Conservation (phyloP, 1,140 invertebrate species). For the Asobara japonica region DNA sequence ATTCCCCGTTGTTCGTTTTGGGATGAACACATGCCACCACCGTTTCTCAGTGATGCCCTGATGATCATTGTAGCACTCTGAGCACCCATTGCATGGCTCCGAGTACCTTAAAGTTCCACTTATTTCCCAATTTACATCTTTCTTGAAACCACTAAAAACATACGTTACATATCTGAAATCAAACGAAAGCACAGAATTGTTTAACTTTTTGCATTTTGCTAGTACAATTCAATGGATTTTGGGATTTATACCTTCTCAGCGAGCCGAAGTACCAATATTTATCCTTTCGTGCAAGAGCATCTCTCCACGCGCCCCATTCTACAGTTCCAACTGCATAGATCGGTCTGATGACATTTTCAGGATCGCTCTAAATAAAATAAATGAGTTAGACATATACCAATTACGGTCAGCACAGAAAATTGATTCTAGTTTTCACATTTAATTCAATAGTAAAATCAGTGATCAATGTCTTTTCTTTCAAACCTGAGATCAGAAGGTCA, state of each 20-base stretch:
- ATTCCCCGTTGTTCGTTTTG: conserved; percentile 44
- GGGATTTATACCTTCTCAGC: conserved; percentile 69
- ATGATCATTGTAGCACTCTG: conserved; percentile 71
- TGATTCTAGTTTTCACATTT: too few species aligned
- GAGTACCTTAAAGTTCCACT: conserved; percentile 78
- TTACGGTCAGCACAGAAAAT: too few species aligned
- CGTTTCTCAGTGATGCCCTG: conserved; percentile 44
- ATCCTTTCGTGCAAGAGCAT: conserved; percentile 77
- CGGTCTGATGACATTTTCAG: conserved; percentile 70
- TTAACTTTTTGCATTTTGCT: not conserved
- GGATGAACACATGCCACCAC: conserved; percentile 69
- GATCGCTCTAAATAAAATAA: conserved; percentile 55
- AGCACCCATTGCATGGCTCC: conserved; percentile 84
- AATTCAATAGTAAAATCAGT: too few species aligned
- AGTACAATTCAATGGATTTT: not conserved
- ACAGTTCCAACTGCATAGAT: conserved; percentile 83
- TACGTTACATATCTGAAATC: conserved; percentile 57
- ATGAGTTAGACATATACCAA: not conserved
- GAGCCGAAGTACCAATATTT: conserved; percentile 90
- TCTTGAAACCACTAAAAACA: conserved; percentile 74
- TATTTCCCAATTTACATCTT: conserved; percentile 74
- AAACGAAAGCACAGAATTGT: not conserved
- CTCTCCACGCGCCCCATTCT: conserved; percentile 85
- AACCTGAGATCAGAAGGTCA: too few species aligned
- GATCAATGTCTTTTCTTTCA: too few species aligned